Base-by-base conservation (phyloP, 2,888 invertebrate genomes). In the Drosophila paramelanica region DNA sequence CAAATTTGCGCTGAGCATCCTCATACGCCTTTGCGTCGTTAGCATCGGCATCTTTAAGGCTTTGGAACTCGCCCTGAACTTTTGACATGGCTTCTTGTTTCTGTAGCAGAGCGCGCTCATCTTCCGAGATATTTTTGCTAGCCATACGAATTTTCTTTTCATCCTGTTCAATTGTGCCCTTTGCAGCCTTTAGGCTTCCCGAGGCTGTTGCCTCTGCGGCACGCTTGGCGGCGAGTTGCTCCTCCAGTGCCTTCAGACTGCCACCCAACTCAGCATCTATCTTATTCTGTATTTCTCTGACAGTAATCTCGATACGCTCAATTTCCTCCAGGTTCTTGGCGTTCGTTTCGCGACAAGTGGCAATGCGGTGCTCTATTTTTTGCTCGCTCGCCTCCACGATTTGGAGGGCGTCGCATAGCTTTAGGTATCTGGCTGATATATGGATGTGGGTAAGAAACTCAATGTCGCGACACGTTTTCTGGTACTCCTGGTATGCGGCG, bases 401-500 rank as follows among this genome's bases (percentile, higher is more conserved):
- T 50, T 94, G 92, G 61, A 94, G 91, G 2, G 93, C 92, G 52
- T 93, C 91, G n/a, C 89, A 89, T 20, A 88, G 79, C 36, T 91
- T 90, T 0, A 94, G 92, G 82, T 94, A 94, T 67, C 93, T 90
- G 41, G 86, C 91, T 0, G 92, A 92, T 6, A 92, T 88, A 69
- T 92, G 88, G 62, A 98, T 94, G 81, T 95, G 95, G 25, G 94
- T 95, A 56, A 97, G 94, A 89, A 96, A 96, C 76, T 98, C 97
- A 47, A 98, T 93, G 90, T 99, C 98, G 59, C 97, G 93, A 52
- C 96, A 95, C 1, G 96, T 94, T 88, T 97, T 96, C 92, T 98
- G 97, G 90, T 96, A 98, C 92, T 98, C 97, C 67, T 97, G 93
- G 90, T 96, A 98, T 72, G 96, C 96, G 0, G 95, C 93, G 42